Evolutionary conservation across 1,140 invertebrate species (phyloP).

Genomic region (Magallana gigas): DNA sequence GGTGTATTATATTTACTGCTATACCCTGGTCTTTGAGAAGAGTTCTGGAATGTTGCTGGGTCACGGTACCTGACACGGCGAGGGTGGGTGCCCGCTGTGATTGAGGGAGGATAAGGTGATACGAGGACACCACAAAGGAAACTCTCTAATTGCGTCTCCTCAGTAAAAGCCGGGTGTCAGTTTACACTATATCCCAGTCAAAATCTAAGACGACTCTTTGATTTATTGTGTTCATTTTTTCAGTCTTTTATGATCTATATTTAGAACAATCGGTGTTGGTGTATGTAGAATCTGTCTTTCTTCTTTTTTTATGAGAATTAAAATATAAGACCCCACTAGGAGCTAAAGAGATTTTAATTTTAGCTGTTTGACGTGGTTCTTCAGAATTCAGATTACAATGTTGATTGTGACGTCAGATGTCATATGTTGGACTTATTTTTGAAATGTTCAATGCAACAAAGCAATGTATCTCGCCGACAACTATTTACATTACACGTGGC

Average conservation of each 20-base stretch:
- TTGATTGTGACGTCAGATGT: slow-evolving; percentile 13
- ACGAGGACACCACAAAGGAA: neutral
- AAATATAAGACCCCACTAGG: neutral
- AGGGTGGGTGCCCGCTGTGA: neutral
- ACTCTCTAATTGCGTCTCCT: neutral
- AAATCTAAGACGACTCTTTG: slow-evolving; percentile 10
- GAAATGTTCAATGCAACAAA: neutral
- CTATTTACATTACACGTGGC: neutral
- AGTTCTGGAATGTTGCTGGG: neutral
- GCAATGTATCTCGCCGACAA: neutral
- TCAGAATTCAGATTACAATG: neutral
- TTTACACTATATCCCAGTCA: neutral
- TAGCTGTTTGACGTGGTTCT: neutral
- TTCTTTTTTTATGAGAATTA: neutral
- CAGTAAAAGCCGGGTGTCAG: neutral
- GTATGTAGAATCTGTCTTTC: too few relatives aligned
- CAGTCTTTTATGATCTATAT: neutral
- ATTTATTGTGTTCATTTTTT: neutral
- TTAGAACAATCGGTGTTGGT: neutral
- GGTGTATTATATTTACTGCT: too few relatives aligned
- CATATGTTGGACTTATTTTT: neutral
- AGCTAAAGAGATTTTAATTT: neutral
- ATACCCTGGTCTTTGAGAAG: neutral
- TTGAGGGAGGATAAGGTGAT: neutral
- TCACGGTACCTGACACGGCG: neutral